Evolutionary conservation across 2,113 vertebrate genomes (phyloP).

Genomic region (Galbula dea): DNA sequence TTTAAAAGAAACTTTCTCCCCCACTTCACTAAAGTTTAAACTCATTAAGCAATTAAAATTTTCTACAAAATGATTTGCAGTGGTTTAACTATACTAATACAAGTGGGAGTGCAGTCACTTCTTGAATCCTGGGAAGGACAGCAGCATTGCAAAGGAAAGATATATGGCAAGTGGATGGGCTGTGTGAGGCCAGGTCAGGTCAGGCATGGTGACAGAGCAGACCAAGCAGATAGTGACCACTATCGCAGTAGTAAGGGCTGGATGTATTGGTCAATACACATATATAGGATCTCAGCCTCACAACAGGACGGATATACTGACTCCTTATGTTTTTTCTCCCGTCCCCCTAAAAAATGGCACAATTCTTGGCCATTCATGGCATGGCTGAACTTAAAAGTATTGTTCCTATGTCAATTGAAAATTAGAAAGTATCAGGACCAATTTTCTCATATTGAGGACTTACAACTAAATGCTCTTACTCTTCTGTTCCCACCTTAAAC

Average conservation of each 20-base stretch:
- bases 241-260: neutral
- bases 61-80: too few relatives aligned
- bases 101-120: fast-evolving
- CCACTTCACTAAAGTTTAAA: neutral
- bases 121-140: neutral
- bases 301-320: neutral
- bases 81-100: neutral
- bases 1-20: neutral
- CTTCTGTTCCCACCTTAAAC: neutral
- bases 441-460: fast-evolving
- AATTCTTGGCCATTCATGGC: neutral
- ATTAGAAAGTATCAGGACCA: neutral
- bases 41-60: neutral
- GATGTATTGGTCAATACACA: fast-evolving
- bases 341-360: neutral
- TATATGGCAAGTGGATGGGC: fast-evolving
- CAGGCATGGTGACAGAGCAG: neutral
- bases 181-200: neutral
- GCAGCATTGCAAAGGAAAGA: neutral
- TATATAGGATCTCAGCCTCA: neutral
- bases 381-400: neutral
- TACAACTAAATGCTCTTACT: neutral
- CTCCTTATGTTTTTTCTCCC: neutral
- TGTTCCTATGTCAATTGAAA: neutral
- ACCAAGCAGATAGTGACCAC: neutral